phyloP scores from a whole-genome alignment of 2,113 vertebrate species.

The Ia io region DNA sequence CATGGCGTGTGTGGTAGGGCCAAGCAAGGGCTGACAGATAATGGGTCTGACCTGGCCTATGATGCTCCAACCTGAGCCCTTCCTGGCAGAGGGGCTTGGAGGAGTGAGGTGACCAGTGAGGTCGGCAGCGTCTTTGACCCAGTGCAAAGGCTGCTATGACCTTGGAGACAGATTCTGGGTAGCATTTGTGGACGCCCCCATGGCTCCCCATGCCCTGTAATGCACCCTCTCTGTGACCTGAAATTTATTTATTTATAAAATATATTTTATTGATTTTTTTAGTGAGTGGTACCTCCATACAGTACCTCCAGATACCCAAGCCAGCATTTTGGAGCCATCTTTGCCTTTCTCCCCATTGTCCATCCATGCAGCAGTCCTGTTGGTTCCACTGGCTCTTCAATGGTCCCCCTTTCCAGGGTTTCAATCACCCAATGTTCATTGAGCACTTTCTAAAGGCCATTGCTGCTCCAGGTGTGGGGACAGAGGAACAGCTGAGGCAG shows the following conservation, averaged over 20 bases:
- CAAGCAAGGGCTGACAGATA: background rate
- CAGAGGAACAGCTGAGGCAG: background rate
- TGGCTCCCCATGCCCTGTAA: background rate
- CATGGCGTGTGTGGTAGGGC: background rate
- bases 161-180: too few species aligned
- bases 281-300: background rate
- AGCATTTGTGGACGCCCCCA: too few species aligned
- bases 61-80: background rate
- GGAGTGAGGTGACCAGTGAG: background rate
- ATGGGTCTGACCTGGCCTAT: background rate
- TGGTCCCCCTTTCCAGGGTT: background rate
- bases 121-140: background rate
- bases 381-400: background rate
- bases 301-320: background rate
- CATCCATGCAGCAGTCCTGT: background rate
- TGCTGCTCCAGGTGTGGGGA: background rate
- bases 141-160: background rate
- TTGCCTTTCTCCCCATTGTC: background rate
- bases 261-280: too few species aligned
- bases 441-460: background rate
- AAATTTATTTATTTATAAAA: too few species aligned
- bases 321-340: background rate
- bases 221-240: background rate
- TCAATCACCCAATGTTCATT: background rate
- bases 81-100: background rate